A percentile compares a stretch with the other conserved stretches of the same genome.
Conservation (phyloP, 2,797 vertebrate species). For the Sorex maritimensis region DNA sequence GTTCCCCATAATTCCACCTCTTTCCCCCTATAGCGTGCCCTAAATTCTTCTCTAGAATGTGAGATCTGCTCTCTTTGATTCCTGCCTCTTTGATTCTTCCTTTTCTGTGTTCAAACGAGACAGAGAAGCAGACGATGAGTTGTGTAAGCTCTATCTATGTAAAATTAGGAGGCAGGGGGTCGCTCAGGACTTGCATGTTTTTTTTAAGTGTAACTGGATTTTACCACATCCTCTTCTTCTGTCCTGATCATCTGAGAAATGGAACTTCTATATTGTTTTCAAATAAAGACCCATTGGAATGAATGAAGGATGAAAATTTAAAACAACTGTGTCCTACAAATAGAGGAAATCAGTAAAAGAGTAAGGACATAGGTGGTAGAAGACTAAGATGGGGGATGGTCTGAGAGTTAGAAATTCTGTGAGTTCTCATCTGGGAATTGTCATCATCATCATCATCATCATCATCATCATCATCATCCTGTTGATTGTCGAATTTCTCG, state of each 20-base stretch:
- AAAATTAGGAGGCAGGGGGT: constrained; percentile 1
- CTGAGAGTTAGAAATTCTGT: not conserved
- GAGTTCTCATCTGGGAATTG: not conserved
- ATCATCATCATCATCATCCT: no score
- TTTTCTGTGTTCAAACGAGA: not conserved
- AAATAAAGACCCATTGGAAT: not conserved
- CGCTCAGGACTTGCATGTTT: not conserved
- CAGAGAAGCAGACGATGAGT: not conserved
- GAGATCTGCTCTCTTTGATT: not conserved
- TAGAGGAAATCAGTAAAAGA: not conserved
- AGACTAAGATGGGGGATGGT: not conserved
- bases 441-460: no score
- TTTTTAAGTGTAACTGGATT: not conserved
- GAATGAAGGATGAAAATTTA: not conserved
- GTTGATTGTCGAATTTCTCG: no score
- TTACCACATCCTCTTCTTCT: not conserved
- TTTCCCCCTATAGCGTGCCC: not conserved
- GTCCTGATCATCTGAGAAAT: not conserved
- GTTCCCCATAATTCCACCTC: no score
- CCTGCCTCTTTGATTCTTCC: not conserved
- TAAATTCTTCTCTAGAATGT: not conserved
- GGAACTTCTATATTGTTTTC: not conserved
- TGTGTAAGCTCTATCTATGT: constrained; percentile 38
- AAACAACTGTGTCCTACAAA: not conserved
- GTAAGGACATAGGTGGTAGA: not conserved